Base-by-base conservation (phyloP, 2,888 invertebrate species). In the Phytoseiulus persimilis region DNA sequence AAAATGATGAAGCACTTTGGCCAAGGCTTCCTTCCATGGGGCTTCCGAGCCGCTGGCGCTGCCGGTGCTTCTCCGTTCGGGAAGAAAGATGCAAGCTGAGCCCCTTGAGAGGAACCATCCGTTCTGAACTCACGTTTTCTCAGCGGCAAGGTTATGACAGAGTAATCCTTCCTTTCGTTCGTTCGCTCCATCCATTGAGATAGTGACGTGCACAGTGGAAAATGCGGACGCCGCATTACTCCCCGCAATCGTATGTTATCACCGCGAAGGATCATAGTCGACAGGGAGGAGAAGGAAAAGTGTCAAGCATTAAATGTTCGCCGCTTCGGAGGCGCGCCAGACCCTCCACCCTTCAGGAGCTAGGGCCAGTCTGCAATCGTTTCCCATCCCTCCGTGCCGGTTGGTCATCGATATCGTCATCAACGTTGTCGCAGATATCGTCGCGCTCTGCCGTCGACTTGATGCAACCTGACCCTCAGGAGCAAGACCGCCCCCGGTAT, bases 1-100 rank as follows among this genome's bases (percentile, higher is more conserved):
- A 65, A 65, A 65, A 65, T 65, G 65, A 65, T 65, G 65, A 65
- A 65, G 65, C 65, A 65, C 65, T 65, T 65, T 65, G 65, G 65
- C 65, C 65, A 28, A 65, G 65, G 65, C 65, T 65, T 65, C 65
- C 28, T 65, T 65, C 23, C 65, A 65, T 23, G 65, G 65, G 65
- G 65, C 65, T 65, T 65, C 65, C 14, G 18, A 65, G 65, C 18
- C 65, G 65, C 65, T 65, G 65, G 23, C 1, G 65, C 23, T 65
- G 65, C 65, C 39, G 39, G 39, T 39, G 39, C 39, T 39, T 39
- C 14, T 65, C 65, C 2, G 65, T 65, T 2, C 65, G 28, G 23
- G 18, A 65, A 65, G 65, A 28, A 65, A 28, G 65, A 65, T 65
- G 65, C 65, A 28, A 28, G 23, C 65, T 65, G 65, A 65, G 65